Evolutionary conservation across 2,113 vertebrate species (phyloP), one percentile per base, ranked within the genome.

Genomic region (Elaphurus davidianus): DNA sequence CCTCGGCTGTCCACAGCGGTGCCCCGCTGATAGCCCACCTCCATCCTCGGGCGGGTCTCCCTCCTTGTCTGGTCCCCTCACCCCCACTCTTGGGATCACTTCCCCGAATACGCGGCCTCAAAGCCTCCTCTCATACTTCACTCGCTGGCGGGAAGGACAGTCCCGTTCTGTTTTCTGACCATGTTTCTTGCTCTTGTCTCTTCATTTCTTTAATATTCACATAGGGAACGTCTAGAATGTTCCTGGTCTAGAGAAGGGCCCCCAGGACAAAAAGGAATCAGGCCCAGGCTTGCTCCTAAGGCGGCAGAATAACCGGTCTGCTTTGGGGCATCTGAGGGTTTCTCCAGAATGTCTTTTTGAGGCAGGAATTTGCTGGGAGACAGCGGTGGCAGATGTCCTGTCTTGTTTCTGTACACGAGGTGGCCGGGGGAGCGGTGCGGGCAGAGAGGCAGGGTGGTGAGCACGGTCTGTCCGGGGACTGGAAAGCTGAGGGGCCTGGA

Each of bases 221-320:
- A 17, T 16, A 67, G 52, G 78, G 67, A 60, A 43, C 30, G 40
- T 33, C n/a, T 88, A 59, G 15, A 21, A 43, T 52, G 50, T 52
- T 94, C 47, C 57, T 45, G 2, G 5, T 45, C 62, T 59, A 10
- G 16, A 64, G 27, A 54, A 64, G 14, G 15, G 47, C 16, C 45
- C 21, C 11, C 40, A 27, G 8, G 33, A 47, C 25, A 59, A 45
- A 82, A 45, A n/a, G 30, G 64, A 89, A 45, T 89, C n/a, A 54
- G 92, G 30, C 28, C 62, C 50, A 85, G n/a, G 30, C 50, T 91
- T 81, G 52, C 27, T 85, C 23, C 74, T n/a, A 19, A 83, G 83
- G 50, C 3, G 4, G 12, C 7, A 12, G 76, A 78, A 36, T 43
- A n/a, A 1, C 3, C 14, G 57, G 45, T 17, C 25, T 2, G 0